Base-by-base conservation (phyloP, 2,888 invertebrate species). In the Lasioglossum zephyrum region DNA sequence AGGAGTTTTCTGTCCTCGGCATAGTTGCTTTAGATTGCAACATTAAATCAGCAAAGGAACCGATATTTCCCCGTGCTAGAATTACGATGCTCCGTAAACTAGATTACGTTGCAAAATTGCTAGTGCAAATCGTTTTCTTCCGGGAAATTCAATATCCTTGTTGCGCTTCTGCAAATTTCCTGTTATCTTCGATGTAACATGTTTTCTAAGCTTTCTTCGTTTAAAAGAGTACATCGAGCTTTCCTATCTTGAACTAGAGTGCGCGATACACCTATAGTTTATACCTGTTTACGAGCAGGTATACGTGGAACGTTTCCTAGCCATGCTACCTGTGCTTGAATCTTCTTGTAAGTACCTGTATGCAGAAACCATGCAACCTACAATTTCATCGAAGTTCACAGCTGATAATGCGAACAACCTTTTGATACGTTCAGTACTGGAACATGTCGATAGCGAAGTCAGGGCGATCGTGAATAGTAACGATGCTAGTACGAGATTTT, bases 1-100 rank as follows among this genome's bases (percentile, higher is more conserved):
- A 79, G 57, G 16, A 73, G 79, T 31, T 60, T 16, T 72, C 70
- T 18, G 6, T 41, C 22, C 13, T 4, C 8, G n/a, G n/a, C 1
- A 41, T 41, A 13, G 72, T 31, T 16, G 63, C 44, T 57, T 72
- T 31, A 22, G 41, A 26, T 63, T 31, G 70, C n/a, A 60, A 74
- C 49, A n/a, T 31, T 44, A 44, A 74, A 39, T 77, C 72, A 85
- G 16, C 63, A 22, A 44, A 36, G 8, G 66, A 36, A 4, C 26
- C 60, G 31, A 73, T 44, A 36, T 1, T 57, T 63, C 63, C 18
- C 9, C 11, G 57, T 9, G 53, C 53, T 53, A 53, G 11, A 57
- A 57, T 57, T 57, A 57, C 57, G 13, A 53, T 39, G 44, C 22
- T 16, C 11, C 11, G 70, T 36, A 16, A 31, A 11, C 57, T 16